A percentile compares a stretch with the other conserved stretches of the same genome.
Evolutionary conservation across 2,797 vertebrate genomes (phyloP).

Genomic region (Cichlasoma orientale): DNA sequence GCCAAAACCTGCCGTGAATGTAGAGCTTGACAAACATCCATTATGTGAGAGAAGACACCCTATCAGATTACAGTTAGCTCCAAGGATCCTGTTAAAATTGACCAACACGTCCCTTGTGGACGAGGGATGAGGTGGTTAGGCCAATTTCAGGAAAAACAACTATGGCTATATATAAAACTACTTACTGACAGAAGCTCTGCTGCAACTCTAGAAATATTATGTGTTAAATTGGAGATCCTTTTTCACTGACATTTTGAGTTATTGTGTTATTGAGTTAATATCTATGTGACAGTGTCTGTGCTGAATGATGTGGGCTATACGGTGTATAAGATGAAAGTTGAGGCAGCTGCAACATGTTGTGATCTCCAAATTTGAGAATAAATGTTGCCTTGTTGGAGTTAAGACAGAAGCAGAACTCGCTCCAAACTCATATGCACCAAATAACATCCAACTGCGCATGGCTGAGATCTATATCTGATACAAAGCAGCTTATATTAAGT

Average conservation of each 20-base stretch:
- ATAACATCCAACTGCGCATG: not conserved
- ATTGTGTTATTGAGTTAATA: not conserved
- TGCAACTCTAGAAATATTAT: constrained; percentile 18
- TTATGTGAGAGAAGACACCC: constrained; percentile 62
- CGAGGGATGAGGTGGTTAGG: constrained; percentile 26
- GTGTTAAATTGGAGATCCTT: constrained; percentile 11
- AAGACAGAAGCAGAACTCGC: not conserved
- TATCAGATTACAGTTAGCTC: constrained; percentile 60
- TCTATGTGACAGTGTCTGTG: not conserved
- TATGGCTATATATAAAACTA: constrained; percentile 19
- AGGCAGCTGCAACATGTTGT: constrained; percentile 33
- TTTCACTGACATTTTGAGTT: not conserved
- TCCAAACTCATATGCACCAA: not conserved
- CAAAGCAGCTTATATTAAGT: not conserved
- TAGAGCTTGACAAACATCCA: constrained; percentile 61
- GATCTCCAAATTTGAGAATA: constrained; percentile 12
- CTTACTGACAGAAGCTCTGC: constrained; percentile 26
- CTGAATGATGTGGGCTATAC: not conserved
- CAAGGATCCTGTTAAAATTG: constrained; percentile 45
- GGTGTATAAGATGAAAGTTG: constrained; percentile 17
- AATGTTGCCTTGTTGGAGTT: not conserved
- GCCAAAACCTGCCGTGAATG: constrained; percentile 63
- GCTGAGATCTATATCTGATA: not conserved
- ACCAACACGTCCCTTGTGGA: constrained; percentile 29
- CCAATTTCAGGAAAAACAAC: constrained; percentile 36